Evolutionary conservation across 2,113 vertebrate genomes (phyloP).

Genomic region (pig (Sus scrofa)): T2T-Sscrofa CM000813.6:135482001-135482500

Average conservation of each 20-base stretch:
- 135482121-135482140: background rate
- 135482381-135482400: background rate
- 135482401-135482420: background rate
- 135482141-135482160: background rate
- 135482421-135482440: background rate
- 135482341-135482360: background rate
- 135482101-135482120: background rate
- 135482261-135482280: background rate
- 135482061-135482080: background rate
- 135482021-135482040: background rate
- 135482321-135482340: background rate
- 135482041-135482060: background rate
- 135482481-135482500: background rate
- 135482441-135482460: background rate
- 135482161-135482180: background rate
- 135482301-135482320: slow-evolving; percentile 19
- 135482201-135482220: background rate
- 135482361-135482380: background rate
- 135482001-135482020: background rate
- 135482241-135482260: background rate
- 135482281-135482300: slow-evolving; percentile 8
- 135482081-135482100: background rate
- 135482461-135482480: background rate
- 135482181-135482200: background rate
- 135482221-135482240: background rate